phyloP scores from a whole-genome alignment of 2,888 invertebrate genomes.

The Cyrtodaria siliqua region DNA sequence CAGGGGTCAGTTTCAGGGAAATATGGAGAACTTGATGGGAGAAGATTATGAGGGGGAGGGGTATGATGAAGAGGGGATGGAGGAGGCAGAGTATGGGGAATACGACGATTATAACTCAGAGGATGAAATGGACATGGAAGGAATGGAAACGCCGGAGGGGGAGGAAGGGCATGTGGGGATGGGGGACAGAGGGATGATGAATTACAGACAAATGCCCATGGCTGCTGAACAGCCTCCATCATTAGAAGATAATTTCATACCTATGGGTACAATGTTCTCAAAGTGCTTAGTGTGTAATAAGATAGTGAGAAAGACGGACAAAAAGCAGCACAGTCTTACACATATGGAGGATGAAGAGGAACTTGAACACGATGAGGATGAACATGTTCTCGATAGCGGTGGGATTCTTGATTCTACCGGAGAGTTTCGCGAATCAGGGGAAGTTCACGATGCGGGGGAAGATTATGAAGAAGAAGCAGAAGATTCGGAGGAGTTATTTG shows the following conservation, averaged over 20 bases:
- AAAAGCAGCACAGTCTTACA: conserved; percentile 45
- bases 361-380: conserved; percentile 46
- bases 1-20: too few relatives aligned
- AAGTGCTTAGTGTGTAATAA: conserved; percentile 63
- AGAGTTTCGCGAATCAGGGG: conserved; percentile 10
- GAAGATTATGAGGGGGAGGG: not conserved
- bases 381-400: conserved; percentile 4
- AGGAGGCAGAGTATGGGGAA: conserved; percentile 20
- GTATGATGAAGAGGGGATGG: conserved; percentile 8
- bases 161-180: conserved; percentile 1
- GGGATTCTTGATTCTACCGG: conserved; percentile 6
- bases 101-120: conserved; percentile 16
- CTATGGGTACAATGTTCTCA: conserved; percentile 51
- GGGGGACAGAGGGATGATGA: not conserved
- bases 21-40: not conserved
- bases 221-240: not conserved
- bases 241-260: conserved; percentile 38
- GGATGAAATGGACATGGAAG: conserved; percentile 9
- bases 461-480: conserved; percentile 16
- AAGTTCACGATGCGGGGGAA: conserved; percentile 6
- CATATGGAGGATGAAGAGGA: conserved; percentile 44
- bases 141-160: conserved; percentile 11
- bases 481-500: conserved; percentile 22
- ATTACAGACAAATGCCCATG: not conserved
- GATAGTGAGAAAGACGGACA: conserved; percentile 49